A percentile compares a stretch with the other conserved stretches of the same genome.
Evolutionary conservation across 2,113 vertebrate species (phyloP).

Genomic region (Anas platyrhynchos): DNA sequence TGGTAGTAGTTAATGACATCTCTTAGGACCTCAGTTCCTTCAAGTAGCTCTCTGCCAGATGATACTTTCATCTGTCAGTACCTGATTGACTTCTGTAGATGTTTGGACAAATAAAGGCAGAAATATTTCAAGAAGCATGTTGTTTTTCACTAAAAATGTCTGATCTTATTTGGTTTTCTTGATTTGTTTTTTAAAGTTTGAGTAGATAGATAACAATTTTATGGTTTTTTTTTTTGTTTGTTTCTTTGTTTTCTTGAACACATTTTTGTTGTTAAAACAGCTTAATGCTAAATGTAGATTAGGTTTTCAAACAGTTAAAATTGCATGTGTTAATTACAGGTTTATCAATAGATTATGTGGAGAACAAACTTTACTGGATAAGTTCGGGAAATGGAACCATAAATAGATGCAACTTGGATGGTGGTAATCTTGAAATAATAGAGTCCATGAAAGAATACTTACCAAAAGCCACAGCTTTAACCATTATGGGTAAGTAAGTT

Average conservation of each 20-base stretch:
- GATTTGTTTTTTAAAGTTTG: not conserved
- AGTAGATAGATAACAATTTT: not conserved
- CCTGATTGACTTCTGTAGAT: not conserved
- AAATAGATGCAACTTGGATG: slow-evolving; percentile 97
- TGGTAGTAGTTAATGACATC: not conserved
- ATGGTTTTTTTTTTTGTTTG: not conserved
- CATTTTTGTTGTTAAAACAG: not conserved
- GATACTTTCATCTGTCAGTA: not conserved
- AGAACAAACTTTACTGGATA: slow-evolving; percentile 98
- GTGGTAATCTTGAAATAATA: slow-evolving; percentile 92
- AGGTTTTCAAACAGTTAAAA: not conserved
- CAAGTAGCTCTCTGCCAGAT: not conserved
- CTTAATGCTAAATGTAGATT: not conserved
- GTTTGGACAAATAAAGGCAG: not conserved
- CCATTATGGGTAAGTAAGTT: slow-evolving; percentile 94
- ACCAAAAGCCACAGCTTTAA: slow-evolving; percentile 93
- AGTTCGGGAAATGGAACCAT: slow-evolving; percentile 97
- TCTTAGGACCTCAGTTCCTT: not conserved
- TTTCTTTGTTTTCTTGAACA: not conserved
- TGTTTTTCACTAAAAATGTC: not conserved
- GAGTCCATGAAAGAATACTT: slow-evolving; percentile 93
- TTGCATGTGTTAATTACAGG: slow-evolving; percentile 82
- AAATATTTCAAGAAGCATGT: not conserved
- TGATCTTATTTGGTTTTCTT: not conserved
- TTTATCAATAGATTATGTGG: slow-evolving; percentile 92